These are phyloP conservation scores for Procapra przewalskii DNA, from an alignment of 2,113 vertebrate species.

Conservation along the genomic window DNA sequence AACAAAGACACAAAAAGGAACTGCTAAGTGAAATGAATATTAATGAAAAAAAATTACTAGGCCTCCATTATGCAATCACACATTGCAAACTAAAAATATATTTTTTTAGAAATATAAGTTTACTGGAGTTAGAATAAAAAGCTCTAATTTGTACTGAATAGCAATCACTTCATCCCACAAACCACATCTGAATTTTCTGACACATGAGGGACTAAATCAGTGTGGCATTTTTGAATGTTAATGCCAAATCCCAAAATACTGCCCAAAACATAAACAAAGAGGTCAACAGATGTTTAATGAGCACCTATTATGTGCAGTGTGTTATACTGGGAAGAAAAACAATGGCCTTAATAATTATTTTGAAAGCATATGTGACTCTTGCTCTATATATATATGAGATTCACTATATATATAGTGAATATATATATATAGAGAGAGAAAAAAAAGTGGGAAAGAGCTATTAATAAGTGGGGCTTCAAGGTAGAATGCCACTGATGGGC, in stretches of 20 bases:
- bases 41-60: conserved; percentile 31
- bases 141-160: neutral
- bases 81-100: neutral
- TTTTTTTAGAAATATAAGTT: neutral
- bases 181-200: neutral
- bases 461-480: neutral
- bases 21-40: conserved; percentile 17
- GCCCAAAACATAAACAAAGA: neutral
- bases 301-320: neutral
- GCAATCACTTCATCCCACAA: neutral
- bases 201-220: neutral
- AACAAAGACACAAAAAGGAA: conserved; percentile 38
- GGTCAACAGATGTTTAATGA: neutral
- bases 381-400: neutral
- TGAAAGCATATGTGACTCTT: neutral
- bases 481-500: neutral
- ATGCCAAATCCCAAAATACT: neutral
- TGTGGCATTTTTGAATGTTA: neutral
- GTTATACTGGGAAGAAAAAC: neutral
- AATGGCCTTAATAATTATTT: neutral
- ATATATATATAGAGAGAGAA: neutral
- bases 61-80: neutral
- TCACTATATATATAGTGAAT: neutral
- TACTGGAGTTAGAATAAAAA: conserved; percentile 30
- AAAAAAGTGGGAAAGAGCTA: neutral